Conservation (phyloP, 2,888 invertebrate genomes). For the Cephalotes varians region DNA sequence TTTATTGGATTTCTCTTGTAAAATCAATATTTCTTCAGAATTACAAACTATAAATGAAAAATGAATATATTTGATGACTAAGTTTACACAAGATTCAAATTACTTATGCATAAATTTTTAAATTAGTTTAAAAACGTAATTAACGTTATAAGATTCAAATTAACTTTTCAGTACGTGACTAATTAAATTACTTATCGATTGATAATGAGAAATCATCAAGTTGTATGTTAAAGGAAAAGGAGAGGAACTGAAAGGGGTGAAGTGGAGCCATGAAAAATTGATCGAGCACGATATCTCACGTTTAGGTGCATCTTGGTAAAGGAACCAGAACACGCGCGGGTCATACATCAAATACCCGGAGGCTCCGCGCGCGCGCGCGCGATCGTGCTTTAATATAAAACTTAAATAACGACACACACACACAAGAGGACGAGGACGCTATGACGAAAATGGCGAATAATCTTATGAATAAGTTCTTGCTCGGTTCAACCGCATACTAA, state of each 20-base stretch:
- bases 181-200: slow-evolving; percentile 40
- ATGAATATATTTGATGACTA: background rate
- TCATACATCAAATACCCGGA: slow-evolving; percentile 83
- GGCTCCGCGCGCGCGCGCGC: slow-evolving; percentile 63
- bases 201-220: slow-evolving; percentile 7
- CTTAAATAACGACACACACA: slow-evolving; percentile 86
- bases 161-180: background rate
- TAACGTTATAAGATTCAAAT: background rate
- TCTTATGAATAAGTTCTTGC: slow-evolving; percentile 82
- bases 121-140: background rate
- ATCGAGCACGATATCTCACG: slow-evolving; percentile 84
- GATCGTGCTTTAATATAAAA: slow-evolving; percentile 84
- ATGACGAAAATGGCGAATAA: slow-evolving; percentile 84
- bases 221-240: background rate
- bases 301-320: slow-evolving; percentile 81
- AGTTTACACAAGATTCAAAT: background rate
- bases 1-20: background rate
- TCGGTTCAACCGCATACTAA: slow-evolving; percentile 56
- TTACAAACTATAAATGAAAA: background rate
- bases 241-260: slow-evolving; percentile 36
- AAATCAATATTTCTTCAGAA: background rate
- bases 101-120: background rate
- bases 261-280: slow-evolving; percentile 83
- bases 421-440: slow-evolving; percentile 71
- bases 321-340: slow-evolving; percentile 84